Evolutionary conservation across 2,113 vertebrate species (phyloP).

Genomic region (Athene cunicularia): DNA sequence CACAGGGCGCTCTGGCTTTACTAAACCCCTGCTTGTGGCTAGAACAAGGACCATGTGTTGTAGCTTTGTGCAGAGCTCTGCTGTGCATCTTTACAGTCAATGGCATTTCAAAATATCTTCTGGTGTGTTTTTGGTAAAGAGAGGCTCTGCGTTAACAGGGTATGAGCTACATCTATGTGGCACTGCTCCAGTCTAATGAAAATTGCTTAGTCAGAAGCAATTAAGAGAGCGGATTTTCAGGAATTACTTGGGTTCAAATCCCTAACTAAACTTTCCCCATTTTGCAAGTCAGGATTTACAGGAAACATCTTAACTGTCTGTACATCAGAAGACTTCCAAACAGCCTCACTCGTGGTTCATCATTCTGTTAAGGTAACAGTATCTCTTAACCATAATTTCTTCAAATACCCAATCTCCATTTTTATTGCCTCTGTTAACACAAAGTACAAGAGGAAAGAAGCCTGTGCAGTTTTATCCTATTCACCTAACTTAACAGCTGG

Average conservation of each 20-base stretch:
- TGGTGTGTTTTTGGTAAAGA: no score
- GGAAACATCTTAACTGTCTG: background rate
- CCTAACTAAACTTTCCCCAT: background rate
- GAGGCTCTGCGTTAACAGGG: background rate
- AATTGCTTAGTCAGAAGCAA: background rate
- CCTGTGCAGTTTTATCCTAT: background rate
- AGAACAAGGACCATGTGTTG: background rate
- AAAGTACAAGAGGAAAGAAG: background rate
- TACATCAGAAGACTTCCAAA: background rate
- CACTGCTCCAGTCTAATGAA: background rate
- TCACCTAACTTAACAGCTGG: background rate
- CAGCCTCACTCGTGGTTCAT: background rate
- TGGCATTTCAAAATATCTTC: no score
- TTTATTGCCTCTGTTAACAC: background rate
- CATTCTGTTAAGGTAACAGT: background rate
- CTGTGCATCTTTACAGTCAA: background rate
- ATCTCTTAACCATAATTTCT: background rate
- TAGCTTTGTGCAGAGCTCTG: background rate
- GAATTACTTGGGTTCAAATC: background rate
- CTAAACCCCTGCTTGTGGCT: background rate
- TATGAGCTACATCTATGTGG: fast-evolving
- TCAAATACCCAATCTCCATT: background rate
- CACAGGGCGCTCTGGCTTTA: fast-evolving
- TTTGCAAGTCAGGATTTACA: background rate
- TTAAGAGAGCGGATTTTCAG: background rate